Conservation (phyloP, 2,888 invertebrate species). For the Heliconius aoede region DNA sequence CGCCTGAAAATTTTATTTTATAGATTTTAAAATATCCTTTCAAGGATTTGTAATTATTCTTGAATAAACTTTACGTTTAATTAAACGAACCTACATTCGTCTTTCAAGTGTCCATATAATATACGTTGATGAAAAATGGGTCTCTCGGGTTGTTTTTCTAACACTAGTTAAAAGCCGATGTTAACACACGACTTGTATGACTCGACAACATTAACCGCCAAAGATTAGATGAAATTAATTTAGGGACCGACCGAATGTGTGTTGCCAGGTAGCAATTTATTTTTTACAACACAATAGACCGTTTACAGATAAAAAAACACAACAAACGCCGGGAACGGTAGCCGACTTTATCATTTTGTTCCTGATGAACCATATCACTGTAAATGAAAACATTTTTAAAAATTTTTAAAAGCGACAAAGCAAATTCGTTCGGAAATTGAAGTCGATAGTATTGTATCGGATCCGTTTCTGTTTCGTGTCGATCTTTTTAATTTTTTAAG, state of each 20-base stretch:
- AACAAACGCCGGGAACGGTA: constrained; percentile 72
- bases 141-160: constrained; percentile 62
- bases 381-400: constrained; percentile 69
- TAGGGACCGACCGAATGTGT: constrained; percentile 65
- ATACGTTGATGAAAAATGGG: constrained; percentile 72
- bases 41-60: neutral
- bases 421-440: constrained; percentile 66
- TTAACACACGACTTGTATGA: constrained; percentile 72
- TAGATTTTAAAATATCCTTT: neutral
- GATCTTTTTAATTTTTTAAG: constrained; percentile 54
- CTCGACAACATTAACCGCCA: constrained; percentile 70
- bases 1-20: neutral
- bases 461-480: constrained; percentile 47
- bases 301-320: constrained; percentile 56
- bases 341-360: constrained; percentile 73
- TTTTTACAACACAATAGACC: constrained; percentile 60
- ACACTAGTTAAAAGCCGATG: constrained; percentile 67
- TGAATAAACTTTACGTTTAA: neutral
- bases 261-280: constrained; percentile 71
- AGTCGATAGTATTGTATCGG: constrained; percentile 57
- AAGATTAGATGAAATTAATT: constrained; percentile 79
- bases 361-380: constrained; percentile 69
- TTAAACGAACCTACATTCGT: constrained; percentile 57
- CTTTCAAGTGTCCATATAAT: constrained; percentile 79
- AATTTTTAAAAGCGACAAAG: constrained; percentile 47